Evolutionary conservation across 2,113 vertebrate species (phyloP), one percentile per base, ranked within the genome.

Genomic region (Grammomys surdaster): DNA sequence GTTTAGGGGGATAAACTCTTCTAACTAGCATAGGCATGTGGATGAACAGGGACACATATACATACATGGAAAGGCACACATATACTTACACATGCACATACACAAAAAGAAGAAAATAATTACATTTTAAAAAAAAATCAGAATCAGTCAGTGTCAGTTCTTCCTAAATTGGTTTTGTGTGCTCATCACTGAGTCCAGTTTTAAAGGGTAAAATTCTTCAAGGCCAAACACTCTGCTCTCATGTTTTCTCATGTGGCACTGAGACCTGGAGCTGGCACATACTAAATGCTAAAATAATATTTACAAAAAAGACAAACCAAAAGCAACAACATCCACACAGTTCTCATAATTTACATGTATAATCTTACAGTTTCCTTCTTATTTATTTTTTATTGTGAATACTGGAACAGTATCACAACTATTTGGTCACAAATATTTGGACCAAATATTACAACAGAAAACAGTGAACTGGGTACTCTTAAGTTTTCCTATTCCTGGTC

Each of bases 371-470:
- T 82, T 93, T 82, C 11, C 72, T 7, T 90, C 0, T 60, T 70
- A 76, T 4, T 31, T 84, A 88, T 63, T 58, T 95, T 94, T 65
- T 46, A 12, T 1, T 81, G 6, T 94, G 16, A 93, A 91, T 85
- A 78, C 17, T 36, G 22, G 81, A 96, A 22, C 0, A 82, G 0
- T 69, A 26, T 1, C 3, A 54, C 33, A 67, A n/a, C n/a, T n/a
- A n/a, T n/a, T n/a, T n/a, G n/a, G n/a, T n/a, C n/a, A n/a, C n/a
- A n/a, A n/a, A 14, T 60, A 70, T 7, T 8, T 92, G 8, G 22
- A 69, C 2, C 14, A 87, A 26, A 78, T 70, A 56, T 26, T 88
- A 88, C 3, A 78, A 16, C 24, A 77, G 28, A 78, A 82, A 95
- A 88, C 0, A 11, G 73, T 22, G n/a, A 28, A 40, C 22, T 9